Evolutionary conservation across 2,888 invertebrate genomes (phyloP).

Genomic region (Plebejus anna): DNA sequence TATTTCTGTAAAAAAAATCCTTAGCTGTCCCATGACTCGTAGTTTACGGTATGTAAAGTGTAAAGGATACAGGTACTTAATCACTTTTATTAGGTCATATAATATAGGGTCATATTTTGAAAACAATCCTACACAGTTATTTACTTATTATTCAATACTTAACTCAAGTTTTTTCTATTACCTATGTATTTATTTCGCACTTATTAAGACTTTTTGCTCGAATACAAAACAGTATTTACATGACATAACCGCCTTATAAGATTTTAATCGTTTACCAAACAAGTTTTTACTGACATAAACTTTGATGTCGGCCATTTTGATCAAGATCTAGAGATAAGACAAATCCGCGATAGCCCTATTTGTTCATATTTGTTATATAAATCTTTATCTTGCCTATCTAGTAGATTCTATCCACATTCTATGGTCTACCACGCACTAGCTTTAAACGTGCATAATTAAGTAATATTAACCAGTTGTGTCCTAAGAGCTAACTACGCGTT

Average conservation of each 20-base stretch:
- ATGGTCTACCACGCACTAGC: neutral
- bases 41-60: too few species aligned
- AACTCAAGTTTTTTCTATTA: neutral
- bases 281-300: constrained; percentile 3
- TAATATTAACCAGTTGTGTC: too few species aligned
- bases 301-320: constrained; percentile 17
- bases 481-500: too few species aligned
- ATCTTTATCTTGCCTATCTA: neutral
- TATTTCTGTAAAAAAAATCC: too few species aligned
- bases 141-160: neutral
- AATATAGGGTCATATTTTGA: neutral
- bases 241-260: neutral
- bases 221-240: neutral
- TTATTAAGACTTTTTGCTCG: neutral
- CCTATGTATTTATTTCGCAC: neutral
- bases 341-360: constrained; percentile 7
- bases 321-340: constrained; percentile 7
- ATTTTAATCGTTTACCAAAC: neutral
- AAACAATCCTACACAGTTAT: neutral
- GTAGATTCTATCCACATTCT: too few species aligned
- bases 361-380: constrained; percentile 1
- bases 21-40: too few species aligned
- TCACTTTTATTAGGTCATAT: neutral
- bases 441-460: neutral
- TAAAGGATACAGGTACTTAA: neutral